Evolutionary conservation across 2,113 vertebrate species (phyloP).

Genomic region (Entelurus aequoreus): DNA sequence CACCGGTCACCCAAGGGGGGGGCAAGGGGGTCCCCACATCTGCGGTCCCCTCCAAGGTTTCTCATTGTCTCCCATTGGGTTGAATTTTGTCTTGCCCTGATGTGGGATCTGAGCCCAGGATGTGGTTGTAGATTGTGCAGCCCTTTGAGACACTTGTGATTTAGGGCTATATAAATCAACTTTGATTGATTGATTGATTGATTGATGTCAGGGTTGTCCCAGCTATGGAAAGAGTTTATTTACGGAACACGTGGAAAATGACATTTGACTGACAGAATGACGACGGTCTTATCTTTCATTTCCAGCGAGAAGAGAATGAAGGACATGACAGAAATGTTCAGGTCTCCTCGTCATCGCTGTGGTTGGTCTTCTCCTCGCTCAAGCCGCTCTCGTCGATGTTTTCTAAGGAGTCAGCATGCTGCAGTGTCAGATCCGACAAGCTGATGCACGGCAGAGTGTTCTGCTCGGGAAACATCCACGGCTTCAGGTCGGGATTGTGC

Average conservation of each 20-base stretch:
- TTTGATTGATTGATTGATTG: too few relatives aligned
- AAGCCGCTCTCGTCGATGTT: slow-evolving; percentile 79
- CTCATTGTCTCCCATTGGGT: too few relatives aligned
- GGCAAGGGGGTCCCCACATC: too few relatives aligned
- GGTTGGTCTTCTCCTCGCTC: slow-evolving; percentile 65
- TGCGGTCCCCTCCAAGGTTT: too few relatives aligned
- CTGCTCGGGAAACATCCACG: slow-evolving; percentile 80
- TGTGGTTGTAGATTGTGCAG: too few relatives aligned
- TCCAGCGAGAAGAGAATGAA: neutral
- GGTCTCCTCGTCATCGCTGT: slow-evolving; percentile 72
- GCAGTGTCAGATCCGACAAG: slow-evolving; percentile 65
- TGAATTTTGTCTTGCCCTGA: too few relatives aligned
- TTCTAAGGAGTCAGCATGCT: slow-evolving; percentile 75
- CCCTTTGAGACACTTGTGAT: too few relatives aligned
- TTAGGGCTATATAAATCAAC: too few relatives aligned
- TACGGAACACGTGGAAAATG: neutral
- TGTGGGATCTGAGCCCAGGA: too few relatives aligned
- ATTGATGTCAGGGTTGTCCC: too few relatives aligned
- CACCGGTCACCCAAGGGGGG: too few relatives aligned
- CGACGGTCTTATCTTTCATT: neutral
- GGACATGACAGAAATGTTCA: slow-evolving; percentile 16
- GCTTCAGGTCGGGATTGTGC: slow-evolving; percentile 75
- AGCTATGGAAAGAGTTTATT: too few relatives aligned
- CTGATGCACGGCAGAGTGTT: slow-evolving; percentile 72
- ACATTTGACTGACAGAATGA: neutral